Conservation (phyloP, 2,797 vertebrate species). For the Holocentrus rufus region DNA sequence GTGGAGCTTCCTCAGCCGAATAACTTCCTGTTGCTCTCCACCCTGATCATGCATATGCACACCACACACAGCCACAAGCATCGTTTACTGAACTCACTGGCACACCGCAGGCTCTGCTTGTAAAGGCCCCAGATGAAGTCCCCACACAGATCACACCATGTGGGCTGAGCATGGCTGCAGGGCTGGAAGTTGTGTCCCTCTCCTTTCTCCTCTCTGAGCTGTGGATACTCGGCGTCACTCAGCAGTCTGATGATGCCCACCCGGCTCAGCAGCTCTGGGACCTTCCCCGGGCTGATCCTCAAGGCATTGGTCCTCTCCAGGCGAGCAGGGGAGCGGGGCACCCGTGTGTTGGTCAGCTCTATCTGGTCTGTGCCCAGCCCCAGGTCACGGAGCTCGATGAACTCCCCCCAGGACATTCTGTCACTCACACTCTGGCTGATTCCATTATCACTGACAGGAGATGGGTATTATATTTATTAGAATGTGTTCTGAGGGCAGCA, state of each 20-base stretch:
- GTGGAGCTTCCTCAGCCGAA: neutral
- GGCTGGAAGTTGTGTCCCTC: slow-evolving; percentile 92
- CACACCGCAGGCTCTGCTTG: slow-evolving; percentile 94
- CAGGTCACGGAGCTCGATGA: slow-evolving; percentile 90
- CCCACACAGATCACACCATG: slow-evolving; percentile 97
- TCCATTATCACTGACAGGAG: slow-evolving; percentile 50
- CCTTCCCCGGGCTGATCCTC: slow-evolving; percentile 83
- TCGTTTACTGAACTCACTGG: slow-evolving; percentile 85
- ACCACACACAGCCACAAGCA: slow-evolving; percentile 13
- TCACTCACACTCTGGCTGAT: slow-evolving; percentile 56
- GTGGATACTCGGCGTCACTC: slow-evolving; percentile 72
- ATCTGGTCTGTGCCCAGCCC: slow-evolving; percentile 70
- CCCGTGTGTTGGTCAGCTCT: slow-evolving; percentile 67
- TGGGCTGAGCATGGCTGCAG: slow-evolving; percentile 89
- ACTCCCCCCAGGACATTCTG: slow-evolving; percentile 81
- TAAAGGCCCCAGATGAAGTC: slow-evolving; percentile 98
- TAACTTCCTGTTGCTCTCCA: slow-evolving; percentile 7
- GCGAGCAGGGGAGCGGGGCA: slow-evolving; percentile 80
- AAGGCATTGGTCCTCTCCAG: slow-evolving; percentile 82
- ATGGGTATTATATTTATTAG: no score
- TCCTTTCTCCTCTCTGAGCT: slow-evolving; percentile 80
- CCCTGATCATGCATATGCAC: slow-evolving; percentile 37
- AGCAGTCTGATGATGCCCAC: slow-evolving; percentile 78
- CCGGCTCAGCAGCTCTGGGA: slow-evolving; percentile 77
- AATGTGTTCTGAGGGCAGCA: no score